A percentile compares a stretch with the other conserved stretches of the same genome.
Evolutionary conservation across 2,888 invertebrate species (phyloP).

Genomic region (Pyrrhosoma nymphula): DNA sequence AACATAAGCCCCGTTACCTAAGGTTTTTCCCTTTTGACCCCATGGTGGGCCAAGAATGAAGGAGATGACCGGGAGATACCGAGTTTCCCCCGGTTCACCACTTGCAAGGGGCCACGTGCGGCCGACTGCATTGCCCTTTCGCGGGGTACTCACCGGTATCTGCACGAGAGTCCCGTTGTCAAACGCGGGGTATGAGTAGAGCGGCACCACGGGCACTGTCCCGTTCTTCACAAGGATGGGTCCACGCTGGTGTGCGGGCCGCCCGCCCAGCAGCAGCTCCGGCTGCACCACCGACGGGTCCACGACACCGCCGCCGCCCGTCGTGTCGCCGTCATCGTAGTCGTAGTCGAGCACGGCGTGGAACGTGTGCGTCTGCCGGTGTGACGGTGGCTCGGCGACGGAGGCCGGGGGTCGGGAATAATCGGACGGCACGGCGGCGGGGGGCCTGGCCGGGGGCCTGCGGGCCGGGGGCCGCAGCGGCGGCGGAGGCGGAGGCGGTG

Average conservation of each 20-base stretch:
- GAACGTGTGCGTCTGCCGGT: slow-evolving; percentile 74
- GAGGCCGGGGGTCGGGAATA: slow-evolving; percentile 10
- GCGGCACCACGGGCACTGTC: slow-evolving; percentile 91
- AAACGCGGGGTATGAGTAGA: slow-evolving; percentile 90
- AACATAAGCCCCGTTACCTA: too few species aligned
- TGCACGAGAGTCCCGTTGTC: slow-evolving; percentile 93
- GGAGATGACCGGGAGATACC: too few species aligned
- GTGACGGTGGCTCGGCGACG: not conserved
- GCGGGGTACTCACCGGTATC: slow-evolving; percentile 89
- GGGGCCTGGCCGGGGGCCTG: not conserved
- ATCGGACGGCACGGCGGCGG: not conserved
- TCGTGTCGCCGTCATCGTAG: slow-evolving; percentile 81
- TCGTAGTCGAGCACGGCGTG: slow-evolving; percentile 88
- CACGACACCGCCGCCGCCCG: slow-evolving; percentile 79
- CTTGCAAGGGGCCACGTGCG: too few species aligned
- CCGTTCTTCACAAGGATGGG: slow-evolving; percentile 93
- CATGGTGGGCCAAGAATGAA: too few species aligned
- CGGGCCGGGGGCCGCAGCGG: not conserved
- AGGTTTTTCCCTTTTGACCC: too few species aligned
- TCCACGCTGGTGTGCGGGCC: slow-evolving; percentile 92
- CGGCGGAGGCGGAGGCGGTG: slow-evolving; percentile 17
- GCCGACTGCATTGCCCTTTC: too few species aligned
- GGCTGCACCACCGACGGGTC: slow-evolving; percentile 70
- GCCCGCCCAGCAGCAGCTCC: slow-evolving; percentile 77
- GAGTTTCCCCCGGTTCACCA: too few species aligned